phyloP scores from a whole-genome alignment of 2,888 invertebrate species.

The Lypha dubia region DNA sequence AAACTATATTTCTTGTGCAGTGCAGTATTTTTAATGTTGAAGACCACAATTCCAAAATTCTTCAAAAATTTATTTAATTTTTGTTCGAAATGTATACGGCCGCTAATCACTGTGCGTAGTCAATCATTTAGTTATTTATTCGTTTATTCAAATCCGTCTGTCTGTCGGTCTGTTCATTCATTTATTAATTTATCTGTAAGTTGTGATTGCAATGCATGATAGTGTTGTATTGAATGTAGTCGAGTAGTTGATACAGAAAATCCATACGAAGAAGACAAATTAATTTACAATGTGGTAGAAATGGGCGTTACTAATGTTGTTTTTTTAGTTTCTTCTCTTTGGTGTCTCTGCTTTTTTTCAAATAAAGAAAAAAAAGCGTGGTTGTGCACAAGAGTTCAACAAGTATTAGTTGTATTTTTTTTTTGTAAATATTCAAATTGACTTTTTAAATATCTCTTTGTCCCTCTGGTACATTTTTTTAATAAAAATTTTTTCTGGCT shows the following conservation, averaged over 20 bases:
- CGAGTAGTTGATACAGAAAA: constrained; percentile 13
- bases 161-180: constrained; percentile 9
- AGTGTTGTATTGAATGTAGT: background rate
- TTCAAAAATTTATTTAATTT: background rate
- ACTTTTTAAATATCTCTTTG: constrained; percentile 38
- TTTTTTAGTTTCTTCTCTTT: constrained; percentile 4
- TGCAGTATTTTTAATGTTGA: too few species aligned
- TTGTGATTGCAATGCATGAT: constrained; percentile 30
- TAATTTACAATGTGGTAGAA: constrained; percentile 65
- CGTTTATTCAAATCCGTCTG: background rate
- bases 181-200: constrained; percentile 37
- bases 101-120: background rate
- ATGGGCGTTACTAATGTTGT: constrained; percentile 58
- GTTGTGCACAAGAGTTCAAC: constrained; percentile 56
- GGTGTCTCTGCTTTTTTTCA: constrained; percentile 10
- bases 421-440: constrained; percentile 58
- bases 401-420: constrained; percentile 48
- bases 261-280: constrained; percentile 56
- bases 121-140: constrained; percentile 31
- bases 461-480: constrained; percentile 13
- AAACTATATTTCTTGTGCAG: background rate
- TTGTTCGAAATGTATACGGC: background rate
- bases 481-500: background rate
- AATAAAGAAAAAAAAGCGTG: constrained; percentile 26
- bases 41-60: background rate